Evolutionary conservation across 1,140 invertebrate genomes (phyloP).

Genomic region (Odontomachus brunneus): DNA sequence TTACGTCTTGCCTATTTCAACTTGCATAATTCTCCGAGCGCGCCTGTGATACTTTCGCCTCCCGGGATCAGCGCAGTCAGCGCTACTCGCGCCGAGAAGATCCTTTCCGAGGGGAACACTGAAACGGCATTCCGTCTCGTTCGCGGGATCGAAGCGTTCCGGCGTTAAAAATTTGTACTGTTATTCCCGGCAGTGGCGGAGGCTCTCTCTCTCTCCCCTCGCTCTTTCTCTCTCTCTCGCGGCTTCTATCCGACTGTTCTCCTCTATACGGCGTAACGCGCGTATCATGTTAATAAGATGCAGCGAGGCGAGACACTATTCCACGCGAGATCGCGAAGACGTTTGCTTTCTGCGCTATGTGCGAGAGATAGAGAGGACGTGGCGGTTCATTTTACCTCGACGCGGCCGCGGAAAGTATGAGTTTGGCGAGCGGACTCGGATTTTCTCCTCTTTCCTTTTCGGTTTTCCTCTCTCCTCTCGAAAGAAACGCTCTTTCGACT

Average conservation of each 20-base stretch:
- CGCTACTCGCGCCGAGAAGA: too few species aligned
- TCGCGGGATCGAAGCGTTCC: constrained; percentile 30
- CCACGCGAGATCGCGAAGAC: constrained; percentile 35
- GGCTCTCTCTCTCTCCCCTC: background rate
- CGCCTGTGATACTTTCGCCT: too few species aligned
- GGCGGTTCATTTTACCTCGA: constrained; percentile 5
- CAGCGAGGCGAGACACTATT: constrained; percentile 53
- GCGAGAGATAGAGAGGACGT: constrained; percentile 18
- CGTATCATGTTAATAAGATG: constrained; percentile 57
- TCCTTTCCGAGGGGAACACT: too few species aligned
- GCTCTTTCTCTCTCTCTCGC: background rate
- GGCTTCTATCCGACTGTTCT: constrained; percentile 36
- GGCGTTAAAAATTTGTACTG: constrained; percentile 48
- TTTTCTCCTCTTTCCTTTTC: too few species aligned
- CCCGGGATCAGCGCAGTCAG: too few species aligned
- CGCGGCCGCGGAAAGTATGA: constrained; percentile 5
- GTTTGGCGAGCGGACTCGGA: background rate
- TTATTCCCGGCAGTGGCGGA: constrained; percentile 24
- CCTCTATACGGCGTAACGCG: constrained; percentile 41
- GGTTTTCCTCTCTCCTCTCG: too few species aligned
- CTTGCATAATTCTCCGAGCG: too few species aligned
- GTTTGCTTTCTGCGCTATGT: constrained; percentile 39
- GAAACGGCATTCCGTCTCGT: too few species aligned
- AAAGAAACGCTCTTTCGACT: too few species aligned
- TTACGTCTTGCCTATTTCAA: too few species aligned